Evolutionary conservation across 2,888 invertebrate genomes (phyloP).

Genomic region (Eutolmus rufibarbis): DNA sequence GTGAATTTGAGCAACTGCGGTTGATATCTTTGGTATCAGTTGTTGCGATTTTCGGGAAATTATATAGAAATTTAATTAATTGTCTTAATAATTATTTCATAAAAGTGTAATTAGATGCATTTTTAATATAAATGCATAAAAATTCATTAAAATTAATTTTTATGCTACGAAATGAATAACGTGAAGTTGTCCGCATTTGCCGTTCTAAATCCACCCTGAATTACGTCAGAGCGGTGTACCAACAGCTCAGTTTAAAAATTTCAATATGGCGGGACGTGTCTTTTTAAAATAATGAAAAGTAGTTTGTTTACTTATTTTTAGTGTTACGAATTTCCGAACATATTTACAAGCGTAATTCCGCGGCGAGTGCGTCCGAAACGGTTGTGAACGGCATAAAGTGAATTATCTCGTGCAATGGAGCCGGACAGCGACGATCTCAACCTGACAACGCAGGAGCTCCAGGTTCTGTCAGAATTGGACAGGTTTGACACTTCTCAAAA

Average conservation of each 20-base stretch:
- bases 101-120: neutral
- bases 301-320: conserved; percentile 50
- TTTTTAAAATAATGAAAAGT: conserved; percentile 50
- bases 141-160: neutral
- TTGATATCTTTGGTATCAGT: neutral
- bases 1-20: neutral
- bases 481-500: conserved; percentile 67
- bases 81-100: neutral
- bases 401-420: conserved; percentile 16
- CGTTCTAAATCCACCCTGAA: neutral
- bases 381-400: neutral
- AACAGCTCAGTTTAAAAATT: conserved; percentile 44
- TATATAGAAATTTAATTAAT: neutral
- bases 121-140: neutral
- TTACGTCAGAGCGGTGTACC: neutral
- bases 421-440: conserved; percentile 39
- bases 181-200: neutral
- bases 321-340: conserved; percentile 45
- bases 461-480: conserved; percentile 86
- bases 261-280: conserved; percentile 52
- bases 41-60: neutral
- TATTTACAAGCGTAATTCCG: neutral
- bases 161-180: neutral
- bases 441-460: conserved; percentile 81
- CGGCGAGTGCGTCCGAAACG: neutral